Evolutionary conservation across 2,113 vertebrate species (phyloP).

Genomic region (Mastomys natalensis): DNA sequence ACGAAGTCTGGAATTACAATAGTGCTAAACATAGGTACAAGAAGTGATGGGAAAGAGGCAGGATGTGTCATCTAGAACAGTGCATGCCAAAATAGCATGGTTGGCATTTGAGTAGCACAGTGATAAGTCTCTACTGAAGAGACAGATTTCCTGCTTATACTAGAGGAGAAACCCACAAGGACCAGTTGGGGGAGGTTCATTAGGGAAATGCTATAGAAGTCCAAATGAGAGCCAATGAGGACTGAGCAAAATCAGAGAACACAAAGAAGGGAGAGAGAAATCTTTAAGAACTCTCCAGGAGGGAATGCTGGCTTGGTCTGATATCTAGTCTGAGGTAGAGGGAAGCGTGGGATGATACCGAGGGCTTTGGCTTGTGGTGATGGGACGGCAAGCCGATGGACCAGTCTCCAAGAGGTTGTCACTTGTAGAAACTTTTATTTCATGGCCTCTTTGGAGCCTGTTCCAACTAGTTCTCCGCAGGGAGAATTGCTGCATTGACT

Average conservation of each 20-base stretch:
- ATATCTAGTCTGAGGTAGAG: background rate
- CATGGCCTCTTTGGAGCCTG: background rate
- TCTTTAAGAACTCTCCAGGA: background rate
- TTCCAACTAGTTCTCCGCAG: constrained; percentile 33
- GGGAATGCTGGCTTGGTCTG: background rate
- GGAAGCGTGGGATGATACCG: background rate
- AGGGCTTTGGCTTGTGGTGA: background rate
- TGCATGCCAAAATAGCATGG: background rate
- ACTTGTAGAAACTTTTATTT: constrained; percentile 44
- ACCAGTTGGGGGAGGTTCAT: background rate
- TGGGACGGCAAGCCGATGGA: background rate
- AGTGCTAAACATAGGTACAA: background rate
- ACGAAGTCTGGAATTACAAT: background rate
- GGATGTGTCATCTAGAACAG: background rate
- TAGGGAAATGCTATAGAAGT: background rate
- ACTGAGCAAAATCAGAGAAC: background rate
- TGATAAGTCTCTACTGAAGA: background rate
- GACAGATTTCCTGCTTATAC: background rate
- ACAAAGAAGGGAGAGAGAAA: background rate
- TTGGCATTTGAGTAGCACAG: background rate
- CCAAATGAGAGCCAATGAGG: background rate
- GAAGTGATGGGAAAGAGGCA: background rate
- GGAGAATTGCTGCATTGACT: constrained; percentile 52
- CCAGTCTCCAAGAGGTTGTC: constrained; percentile 17
- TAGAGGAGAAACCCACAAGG: background rate